Evolutionary conservation across 2,113 vertebrate species (phyloP).

Genomic region (Pomatostomus ruficeps): DNA sequence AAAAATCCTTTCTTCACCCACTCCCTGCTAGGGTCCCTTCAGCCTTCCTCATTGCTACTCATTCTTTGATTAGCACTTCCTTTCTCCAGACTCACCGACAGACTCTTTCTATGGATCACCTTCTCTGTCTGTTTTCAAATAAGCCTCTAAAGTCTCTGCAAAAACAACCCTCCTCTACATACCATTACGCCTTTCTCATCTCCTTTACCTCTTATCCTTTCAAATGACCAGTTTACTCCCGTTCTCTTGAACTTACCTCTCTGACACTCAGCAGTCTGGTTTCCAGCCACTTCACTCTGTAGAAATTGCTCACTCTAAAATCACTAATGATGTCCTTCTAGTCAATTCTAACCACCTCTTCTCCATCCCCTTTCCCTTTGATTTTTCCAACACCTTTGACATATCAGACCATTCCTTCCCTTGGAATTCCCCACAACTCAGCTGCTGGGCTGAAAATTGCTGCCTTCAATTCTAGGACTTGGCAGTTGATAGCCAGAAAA

Average conservation of each 20-base stretch:
- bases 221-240: slow-evolving; percentile 53
- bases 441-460: neutral
- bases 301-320: slow-evolving; percentile 59
- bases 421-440: neutral
- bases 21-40: neutral
- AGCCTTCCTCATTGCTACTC: neutral
- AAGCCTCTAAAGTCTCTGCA: slow-evolving; percentile 43
- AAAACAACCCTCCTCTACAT: slow-evolving; percentile 49
- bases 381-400: slow-evolving; percentile 52
- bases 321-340: slow-evolving; percentile 61
- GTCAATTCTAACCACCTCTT: slow-evolving; percentile 39
- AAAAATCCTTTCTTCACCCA: neutral
- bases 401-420: neutral
- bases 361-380: slow-evolving; percentile 40
- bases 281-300: slow-evolving; percentile 62
- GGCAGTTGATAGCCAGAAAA: neutral
- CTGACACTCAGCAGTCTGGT: slow-evolving; percentile 54
- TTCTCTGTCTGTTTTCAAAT: slow-evolving; percentile 32
- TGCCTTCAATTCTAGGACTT: neutral
- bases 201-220: slow-evolving; percentile 57
- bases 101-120: neutral
- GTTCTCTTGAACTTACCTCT: slow-evolving; percentile 61
- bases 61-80: slow-evolving; percentile 2
- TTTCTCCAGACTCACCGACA: neutral
- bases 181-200: slow-evolving; percentile 45